Evolutionary conservation across 1,140 invertebrate genomes (phyloP).

Genomic region (Rhyacophila brunnea): DNA sequence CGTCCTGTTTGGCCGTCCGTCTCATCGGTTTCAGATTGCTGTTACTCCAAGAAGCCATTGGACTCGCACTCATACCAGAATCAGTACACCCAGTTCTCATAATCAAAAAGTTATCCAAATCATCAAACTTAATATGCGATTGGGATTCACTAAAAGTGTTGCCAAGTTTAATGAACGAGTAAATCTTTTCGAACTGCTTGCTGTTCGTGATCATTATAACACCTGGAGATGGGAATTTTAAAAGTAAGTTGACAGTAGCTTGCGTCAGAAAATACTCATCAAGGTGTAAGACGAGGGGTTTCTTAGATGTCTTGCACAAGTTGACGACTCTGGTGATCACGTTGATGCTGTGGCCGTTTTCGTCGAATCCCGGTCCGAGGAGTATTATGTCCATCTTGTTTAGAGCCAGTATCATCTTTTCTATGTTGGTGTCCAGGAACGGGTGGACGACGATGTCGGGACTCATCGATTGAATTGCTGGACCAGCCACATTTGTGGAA

Average conservation of each 20-base stretch:
- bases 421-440: constrained; percentile 55
- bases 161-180: constrained; percentile 7
- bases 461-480: constrained; percentile 74
- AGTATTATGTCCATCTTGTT: constrained; percentile 67
- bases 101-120: constrained; percentile 12
- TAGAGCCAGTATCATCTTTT: constrained; percentile 49
- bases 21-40: constrained; percentile 40
- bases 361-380: constrained; percentile 75
- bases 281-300: constrained; percentile 76
- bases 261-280: constrained; percentile 65
- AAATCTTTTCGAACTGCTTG: constrained; percentile 60
- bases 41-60: constrained; percentile 56
- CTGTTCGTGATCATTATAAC: constrained; percentile 75
- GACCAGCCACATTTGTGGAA: constrained; percentile 64
- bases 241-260: constrained; percentile 46
- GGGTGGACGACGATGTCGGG: constrained; percentile 84
- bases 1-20: constrained; percentile 81
- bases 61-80: constrained; percentile 40
- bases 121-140: constrained; percentile 12
- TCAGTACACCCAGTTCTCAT: constrained; percentile 21
- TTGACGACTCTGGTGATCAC: constrained; percentile 42
- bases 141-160: constrained; percentile 15
- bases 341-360: constrained; percentile 52
- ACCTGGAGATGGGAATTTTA: constrained; percentile 40
- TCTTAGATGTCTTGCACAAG: constrained; percentile 47